Conservation (phyloP, 2,888 invertebrate genomes). For the Eupithecia pulchellata region DNA sequence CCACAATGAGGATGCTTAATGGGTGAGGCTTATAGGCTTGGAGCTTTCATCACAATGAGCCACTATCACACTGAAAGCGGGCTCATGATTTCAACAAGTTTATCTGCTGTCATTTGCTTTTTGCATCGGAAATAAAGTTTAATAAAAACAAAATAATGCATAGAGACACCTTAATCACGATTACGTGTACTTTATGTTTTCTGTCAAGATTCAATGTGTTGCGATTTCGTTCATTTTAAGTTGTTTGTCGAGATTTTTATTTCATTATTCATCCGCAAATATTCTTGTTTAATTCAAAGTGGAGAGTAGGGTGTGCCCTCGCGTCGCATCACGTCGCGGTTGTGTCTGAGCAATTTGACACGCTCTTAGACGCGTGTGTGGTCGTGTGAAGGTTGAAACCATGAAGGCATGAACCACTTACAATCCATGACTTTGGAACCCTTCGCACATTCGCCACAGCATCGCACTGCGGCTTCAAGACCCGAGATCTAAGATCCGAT, state of each 20-base stretch:
- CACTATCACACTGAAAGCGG: slow-evolving; percentile 8
- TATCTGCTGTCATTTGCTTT: not conserved
- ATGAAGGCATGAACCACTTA: no score
- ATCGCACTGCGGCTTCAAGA: no score
- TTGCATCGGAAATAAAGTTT: not conserved
- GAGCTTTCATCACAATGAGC: slow-evolving; percentile 51
- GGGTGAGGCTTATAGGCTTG: slow-evolving; percentile 66
- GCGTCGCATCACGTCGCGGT: no score
- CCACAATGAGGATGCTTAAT: slow-evolving; percentile 69
- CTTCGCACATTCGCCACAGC: no score
- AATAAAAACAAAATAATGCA: not conserved
- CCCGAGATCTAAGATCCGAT: no score
- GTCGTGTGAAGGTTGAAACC: no score
- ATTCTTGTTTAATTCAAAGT: no score
- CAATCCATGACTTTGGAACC: no score
- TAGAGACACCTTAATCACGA: not conserved
- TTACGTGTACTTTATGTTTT: no score
- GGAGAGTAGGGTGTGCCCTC: no score
- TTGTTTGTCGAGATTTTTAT: not conserved
- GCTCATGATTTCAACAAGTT: not conserved
- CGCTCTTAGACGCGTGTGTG: no score
- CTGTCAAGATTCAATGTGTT: not conserved
- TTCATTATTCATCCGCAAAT: not conserved
- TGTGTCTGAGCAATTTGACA: no score
- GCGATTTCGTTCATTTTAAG: not conserved